These are phyloP conservation scores for Melikaiella ostensackeni DNA, from an alignment of 2,888 invertebrate genomes.

Conservation along the genomic window DNA sequence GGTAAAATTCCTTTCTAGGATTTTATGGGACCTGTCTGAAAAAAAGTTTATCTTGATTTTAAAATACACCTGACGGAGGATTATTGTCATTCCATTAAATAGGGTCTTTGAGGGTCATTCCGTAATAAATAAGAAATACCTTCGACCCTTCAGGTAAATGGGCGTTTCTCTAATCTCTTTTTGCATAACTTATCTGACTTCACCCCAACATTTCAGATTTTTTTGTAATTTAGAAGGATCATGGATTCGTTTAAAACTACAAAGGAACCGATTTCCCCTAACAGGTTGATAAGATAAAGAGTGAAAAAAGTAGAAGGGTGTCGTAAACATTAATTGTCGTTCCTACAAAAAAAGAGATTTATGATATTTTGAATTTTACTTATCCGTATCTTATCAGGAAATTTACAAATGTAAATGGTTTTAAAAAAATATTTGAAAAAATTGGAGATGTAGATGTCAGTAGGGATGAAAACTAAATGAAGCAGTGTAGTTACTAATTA, in stretches of 20 bases:
- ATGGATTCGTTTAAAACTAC: not conserved
- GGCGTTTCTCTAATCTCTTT: not conserved
- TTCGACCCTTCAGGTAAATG: not conserved
- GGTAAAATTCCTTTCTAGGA: not conserved
- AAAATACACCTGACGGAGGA: not conserved
- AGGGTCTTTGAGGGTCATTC: not conserved
- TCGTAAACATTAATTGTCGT: not conserved
- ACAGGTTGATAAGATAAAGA: slow-evolving; percentile 1
- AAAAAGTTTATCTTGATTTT: not conserved
- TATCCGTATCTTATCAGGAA: not conserved
- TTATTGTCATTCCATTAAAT: not conserved
- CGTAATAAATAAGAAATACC: not conserved
- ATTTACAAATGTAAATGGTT: not conserved
- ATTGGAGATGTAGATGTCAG: too few species aligned
- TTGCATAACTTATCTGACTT: not conserved
- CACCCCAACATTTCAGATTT: not conserved
- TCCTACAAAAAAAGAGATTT: not conserved
- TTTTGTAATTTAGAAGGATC: not conserved
- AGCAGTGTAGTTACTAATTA: too few species aligned
- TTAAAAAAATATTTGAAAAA: too few species aligned
- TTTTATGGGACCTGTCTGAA: not conserved
- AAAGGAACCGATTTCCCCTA: not conserved
- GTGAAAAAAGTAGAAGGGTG: not conserved
- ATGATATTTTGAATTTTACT: not conserved
- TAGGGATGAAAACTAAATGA: too few species aligned